Percentiles rank a stretch among this genome's conserved stretches.
These are phyloP conservation scores for Gasteruption jaculator DNA, from an alignment of 2,888 invertebrate species.

Conservation along the genomic window DNA sequence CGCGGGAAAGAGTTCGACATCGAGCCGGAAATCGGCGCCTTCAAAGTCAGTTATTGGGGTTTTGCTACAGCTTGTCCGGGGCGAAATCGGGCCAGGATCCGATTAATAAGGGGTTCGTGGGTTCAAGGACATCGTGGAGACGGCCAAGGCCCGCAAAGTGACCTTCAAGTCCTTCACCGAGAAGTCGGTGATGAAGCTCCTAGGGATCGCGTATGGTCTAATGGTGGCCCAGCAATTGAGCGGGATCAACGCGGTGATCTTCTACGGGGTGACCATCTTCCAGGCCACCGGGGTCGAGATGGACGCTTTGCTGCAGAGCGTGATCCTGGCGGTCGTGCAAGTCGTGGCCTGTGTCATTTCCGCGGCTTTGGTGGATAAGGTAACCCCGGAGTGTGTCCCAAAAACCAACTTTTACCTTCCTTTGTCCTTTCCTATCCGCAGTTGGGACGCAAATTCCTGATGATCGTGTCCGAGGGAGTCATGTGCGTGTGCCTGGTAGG, in stretches of 20 bases:
- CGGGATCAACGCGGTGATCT: conserved; percentile 77
- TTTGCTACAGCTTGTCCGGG: too few species aligned
- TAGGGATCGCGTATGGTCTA: conserved; percentile 68
- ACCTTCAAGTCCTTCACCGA: conserved; percentile 55
- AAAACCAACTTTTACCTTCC: conserved; percentile 2
- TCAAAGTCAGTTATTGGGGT: conserved; percentile 58
- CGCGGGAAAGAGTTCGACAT: conserved; percentile 68
- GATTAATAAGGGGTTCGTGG: too few species aligned
- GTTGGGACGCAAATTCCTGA: conserved; percentile 70
- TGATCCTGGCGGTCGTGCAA: conserved; percentile 76
- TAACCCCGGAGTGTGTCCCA: conserved; percentile 13
- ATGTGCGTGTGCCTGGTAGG: conserved; percentile 68
- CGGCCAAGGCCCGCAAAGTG: conserved; percentile 9
- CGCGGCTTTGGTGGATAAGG: conserved; percentile 71
- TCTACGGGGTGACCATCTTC: conserved; percentile 74
- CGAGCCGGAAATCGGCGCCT: conserved; percentile 59
- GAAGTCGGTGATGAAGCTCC: conserved; percentile 61
- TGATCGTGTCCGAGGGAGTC: conserved; percentile 65
- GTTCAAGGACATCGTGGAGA: too few species aligned
- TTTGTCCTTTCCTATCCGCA: conserved; percentile 25
- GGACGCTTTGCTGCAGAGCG: conserved; percentile 50
- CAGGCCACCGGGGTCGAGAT: conserved; percentile 56
- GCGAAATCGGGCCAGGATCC: too few species aligned
- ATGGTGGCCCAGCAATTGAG: conserved; percentile 86
- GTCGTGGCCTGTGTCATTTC: conserved; percentile 70